Evolutionary conservation across 2,113 vertebrate species (phyloP).

Genomic region (Oncorhynchus keta): DNA sequence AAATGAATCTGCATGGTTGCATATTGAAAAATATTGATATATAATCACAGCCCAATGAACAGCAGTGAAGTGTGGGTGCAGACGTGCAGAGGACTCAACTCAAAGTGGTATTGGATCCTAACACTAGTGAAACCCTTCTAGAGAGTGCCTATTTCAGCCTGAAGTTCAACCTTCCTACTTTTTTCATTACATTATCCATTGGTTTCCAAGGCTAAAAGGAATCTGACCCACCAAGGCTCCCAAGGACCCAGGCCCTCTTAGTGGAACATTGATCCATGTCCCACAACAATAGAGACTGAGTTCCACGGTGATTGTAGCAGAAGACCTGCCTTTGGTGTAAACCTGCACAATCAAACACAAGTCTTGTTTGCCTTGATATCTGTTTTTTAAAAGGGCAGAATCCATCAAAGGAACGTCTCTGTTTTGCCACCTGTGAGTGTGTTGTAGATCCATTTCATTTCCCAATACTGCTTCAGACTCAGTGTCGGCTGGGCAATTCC

Average conservation of each 20-base stretch:
- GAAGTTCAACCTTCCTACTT: conserved; percentile 37
- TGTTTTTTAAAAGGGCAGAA: conserved; percentile 57
- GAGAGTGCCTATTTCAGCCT: conserved; percentile 15
- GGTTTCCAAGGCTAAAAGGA: conserved; percentile 52
- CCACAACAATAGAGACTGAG: conserved; percentile 60
- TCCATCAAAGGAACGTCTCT: conserved; percentile 67
- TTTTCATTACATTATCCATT: conserved; percentile 32
- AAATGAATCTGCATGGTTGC: no score
- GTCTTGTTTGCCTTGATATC: conserved; percentile 61
- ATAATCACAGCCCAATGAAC: no score
- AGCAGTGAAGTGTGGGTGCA: no score
- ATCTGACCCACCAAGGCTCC: conserved; percentile 40
- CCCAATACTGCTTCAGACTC: conserved; percentile 62
- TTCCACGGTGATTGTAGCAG: conserved; percentile 54
- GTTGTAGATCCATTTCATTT: conserved; percentile 68
- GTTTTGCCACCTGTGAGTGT: conserved; percentile 68
- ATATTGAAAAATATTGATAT: no score
- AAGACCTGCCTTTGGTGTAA: conserved; percentile 47
- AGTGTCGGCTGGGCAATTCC: conserved; percentile 55
- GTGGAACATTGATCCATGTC: conserved; percentile 63
- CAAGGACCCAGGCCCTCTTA: conserved; percentile 46
- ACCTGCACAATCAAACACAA: conserved; percentile 62
- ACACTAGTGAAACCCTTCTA: neutral
- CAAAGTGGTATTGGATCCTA: neutral
- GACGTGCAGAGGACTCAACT: no score